Conservation (phyloP, 2,113 vertebrate species). For the Dromaius novaehollandiae region DNA sequence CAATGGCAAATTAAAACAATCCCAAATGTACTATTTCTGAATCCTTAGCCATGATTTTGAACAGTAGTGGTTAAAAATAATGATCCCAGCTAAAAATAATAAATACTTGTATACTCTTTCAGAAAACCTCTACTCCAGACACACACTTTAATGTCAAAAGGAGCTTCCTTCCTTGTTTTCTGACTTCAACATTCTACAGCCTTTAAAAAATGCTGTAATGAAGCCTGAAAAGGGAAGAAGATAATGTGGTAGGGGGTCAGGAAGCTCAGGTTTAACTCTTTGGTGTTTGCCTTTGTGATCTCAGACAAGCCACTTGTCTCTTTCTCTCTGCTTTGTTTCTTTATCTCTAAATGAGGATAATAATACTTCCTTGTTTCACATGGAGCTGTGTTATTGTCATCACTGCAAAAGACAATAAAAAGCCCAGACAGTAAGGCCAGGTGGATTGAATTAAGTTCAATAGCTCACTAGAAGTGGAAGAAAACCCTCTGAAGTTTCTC, state of each 20-base stretch:
- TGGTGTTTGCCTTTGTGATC: not conserved
- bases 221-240: not conserved
- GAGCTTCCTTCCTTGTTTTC: not conserved
- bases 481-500: not conserved
- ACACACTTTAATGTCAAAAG: not conserved
- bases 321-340: not conserved
- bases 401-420: not conserved
- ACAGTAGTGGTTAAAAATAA: not conserved
- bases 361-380: not conserved
- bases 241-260: not conserved
- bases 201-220: not conserved
- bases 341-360: not conserved
- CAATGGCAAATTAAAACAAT: not conserved
- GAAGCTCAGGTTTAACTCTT: not conserved
- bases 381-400: not conserved
- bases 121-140: not conserved
- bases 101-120: not conserved
- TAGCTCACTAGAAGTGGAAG: not conserved
- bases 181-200: not conserved
- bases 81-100: not conserved
- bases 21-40: not conserved
- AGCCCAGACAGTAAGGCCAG: not conserved
- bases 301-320: not conserved
- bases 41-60: not conserved
- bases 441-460: not conserved